phyloP scores from a whole-genome alignment of 2,888 invertebrate species.

The Cyaniris semiargus region DNA sequence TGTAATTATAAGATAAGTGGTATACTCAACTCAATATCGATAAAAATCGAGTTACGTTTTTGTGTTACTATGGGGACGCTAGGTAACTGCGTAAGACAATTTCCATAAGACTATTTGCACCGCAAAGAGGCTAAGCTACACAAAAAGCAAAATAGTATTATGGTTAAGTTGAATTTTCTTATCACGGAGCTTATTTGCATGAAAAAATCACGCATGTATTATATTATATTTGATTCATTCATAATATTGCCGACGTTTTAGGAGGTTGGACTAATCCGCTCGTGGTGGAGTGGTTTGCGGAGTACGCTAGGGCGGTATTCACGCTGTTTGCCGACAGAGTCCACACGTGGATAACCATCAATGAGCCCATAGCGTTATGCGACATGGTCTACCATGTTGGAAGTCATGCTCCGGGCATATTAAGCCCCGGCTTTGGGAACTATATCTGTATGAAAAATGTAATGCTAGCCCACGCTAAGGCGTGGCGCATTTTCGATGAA shows the following conservation, averaged over 20 bases:
- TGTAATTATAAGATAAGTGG: too few species aligned
- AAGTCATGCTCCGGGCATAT: neutral
- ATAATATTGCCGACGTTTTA: slow-evolving; percentile 40
- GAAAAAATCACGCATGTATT: neutral
- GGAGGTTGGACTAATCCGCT: slow-evolving; percentile 85
- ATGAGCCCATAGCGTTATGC: slow-evolving; percentile 77
- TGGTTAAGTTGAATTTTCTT: neutral
- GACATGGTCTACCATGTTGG: slow-evolving; percentile 17
- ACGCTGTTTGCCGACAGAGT: slow-evolving; percentile 81
- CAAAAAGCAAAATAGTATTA: too few species aligned
- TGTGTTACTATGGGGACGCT: too few species aligned
- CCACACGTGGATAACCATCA: slow-evolving; percentile 85
- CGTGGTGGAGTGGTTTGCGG: slow-evolving; percentile 81
- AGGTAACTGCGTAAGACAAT: too few species aligned
- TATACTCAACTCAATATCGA: too few species aligned
- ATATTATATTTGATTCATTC: neutral
- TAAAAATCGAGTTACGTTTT: too few species aligned
- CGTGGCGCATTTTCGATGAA: slow-evolving; percentile 19
- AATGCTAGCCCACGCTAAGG: slow-evolving; percentile 25
- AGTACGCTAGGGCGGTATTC: slow-evolving; percentile 80
- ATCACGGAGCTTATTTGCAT: neutral
- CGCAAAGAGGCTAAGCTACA: too few species aligned
- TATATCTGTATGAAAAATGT: slow-evolving; percentile 18
- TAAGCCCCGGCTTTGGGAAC: neutral
- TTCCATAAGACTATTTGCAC: too few species aligned